phyloP scores from a whole-genome alignment of 1,140 invertebrate genomes.

The Acromyrmex charruanus region DNA sequence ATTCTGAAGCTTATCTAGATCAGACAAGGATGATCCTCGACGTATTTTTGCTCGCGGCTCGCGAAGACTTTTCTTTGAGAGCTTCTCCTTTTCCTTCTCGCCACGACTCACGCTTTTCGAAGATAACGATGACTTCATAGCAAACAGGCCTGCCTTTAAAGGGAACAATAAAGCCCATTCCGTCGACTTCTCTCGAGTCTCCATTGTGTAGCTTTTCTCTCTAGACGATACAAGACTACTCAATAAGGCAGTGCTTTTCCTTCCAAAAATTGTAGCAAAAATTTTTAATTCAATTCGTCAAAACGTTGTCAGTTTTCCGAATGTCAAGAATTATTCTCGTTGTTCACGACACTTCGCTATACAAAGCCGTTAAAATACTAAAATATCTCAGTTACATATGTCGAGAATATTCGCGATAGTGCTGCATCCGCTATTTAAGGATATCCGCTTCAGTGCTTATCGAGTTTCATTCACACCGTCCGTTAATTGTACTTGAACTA shows the following conservation, averaged over 20 bases:
- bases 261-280: background rate
- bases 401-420: slow-evolving; percentile 54
- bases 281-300: slow-evolving; percentile 2
- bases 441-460: slow-evolving; percentile 63
- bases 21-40: slow-evolving; percentile 91
- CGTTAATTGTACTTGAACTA: slow-evolving; percentile 15
- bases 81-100: slow-evolving; percentile 63
- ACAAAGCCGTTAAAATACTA: slow-evolving; percentile 5
- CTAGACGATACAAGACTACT: background rate
- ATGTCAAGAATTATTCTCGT: background rate
- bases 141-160: slow-evolving; percentile 88
- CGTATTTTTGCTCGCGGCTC: slow-evolving; percentile 87
- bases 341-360: background rate
- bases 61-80: slow-evolving; percentile 73
- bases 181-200: slow-evolving; percentile 83
- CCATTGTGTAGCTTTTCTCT: slow-evolving; percentile 72
- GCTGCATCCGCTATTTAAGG: slow-evolving; percentile 49
- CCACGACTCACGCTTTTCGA: slow-evolving; percentile 80
- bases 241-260: background rate
- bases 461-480: slow-evolving; percentile 26
- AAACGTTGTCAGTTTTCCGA: slow-evolving; percentile 7
- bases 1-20: slow-evolving; percentile 89
- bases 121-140: slow-evolving; percentile 87
- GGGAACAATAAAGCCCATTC: slow-evolving; percentile 89
- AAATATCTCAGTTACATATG: background rate